Conservation (phyloP, 2,888 invertebrate genomes). For the Listrodromus nycthemerus region DNA sequence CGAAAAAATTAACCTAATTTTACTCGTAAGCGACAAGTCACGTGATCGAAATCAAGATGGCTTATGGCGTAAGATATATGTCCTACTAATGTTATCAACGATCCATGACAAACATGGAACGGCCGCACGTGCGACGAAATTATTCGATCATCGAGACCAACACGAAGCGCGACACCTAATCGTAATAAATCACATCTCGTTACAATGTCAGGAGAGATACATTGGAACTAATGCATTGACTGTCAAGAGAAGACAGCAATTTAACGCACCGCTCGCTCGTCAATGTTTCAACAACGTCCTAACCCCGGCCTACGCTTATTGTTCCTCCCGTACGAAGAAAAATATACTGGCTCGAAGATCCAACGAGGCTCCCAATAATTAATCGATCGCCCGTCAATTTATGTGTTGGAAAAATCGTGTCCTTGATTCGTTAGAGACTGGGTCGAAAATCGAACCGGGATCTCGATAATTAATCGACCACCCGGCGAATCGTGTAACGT, state of each 20-base stretch:
- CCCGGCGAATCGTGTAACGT: constrained; percentile 15
- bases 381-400: constrained; percentile 30
- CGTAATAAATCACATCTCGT: constrained; percentile 44
- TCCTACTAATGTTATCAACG: background rate
- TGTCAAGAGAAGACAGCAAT: background rate
- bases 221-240: constrained; percentile 41
- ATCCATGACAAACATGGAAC: background rate
- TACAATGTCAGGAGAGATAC: constrained; percentile 28
- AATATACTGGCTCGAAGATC: constrained; percentile 1
- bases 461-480: constrained; percentile 33
- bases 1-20: too few relatives aligned
- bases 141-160: background rate
- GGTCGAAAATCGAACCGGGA: background rate
- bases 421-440: too few relatives aligned
- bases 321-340: background rate
- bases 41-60: too few relatives aligned
- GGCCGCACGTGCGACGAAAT: background rate
- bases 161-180: constrained; percentile 13
- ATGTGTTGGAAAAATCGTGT: too few relatives aligned
- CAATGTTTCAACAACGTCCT: background rate
- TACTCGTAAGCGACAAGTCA: too few relatives aligned
- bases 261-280: background rate
- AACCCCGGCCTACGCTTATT: constrained; percentile 3
- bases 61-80: background rate
- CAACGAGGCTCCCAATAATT: constrained; percentile 6